Conservation (phyloP, 2,113 vertebrate genomes). For the Nansenia antarctica region DNA sequence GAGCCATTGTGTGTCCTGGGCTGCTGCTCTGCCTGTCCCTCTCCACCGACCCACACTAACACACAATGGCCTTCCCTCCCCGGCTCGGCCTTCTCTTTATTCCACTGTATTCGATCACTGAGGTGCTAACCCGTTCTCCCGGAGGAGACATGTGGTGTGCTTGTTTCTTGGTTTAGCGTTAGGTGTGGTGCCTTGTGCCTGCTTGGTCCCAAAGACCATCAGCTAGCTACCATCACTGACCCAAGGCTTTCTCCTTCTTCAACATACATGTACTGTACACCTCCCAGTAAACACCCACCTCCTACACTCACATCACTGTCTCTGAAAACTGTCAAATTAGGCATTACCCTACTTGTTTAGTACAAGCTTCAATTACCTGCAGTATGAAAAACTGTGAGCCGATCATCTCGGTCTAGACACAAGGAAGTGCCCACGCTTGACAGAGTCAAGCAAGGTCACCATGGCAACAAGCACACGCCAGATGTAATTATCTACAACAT, state of each 20-base stretch:
- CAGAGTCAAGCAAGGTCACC: neutral
- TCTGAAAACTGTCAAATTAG: too few relatives aligned
- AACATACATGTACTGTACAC: too few relatives aligned
- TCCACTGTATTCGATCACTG: neutral
- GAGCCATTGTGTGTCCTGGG: conserved; percentile 3
- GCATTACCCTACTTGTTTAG: too few relatives aligned
- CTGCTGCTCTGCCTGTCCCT: neutral
- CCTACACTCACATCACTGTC: too few relatives aligned
- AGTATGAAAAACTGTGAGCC: neutral
- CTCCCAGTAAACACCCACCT: too few relatives aligned
- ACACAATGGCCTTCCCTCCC: neutral
- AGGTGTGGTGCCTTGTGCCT: neutral
- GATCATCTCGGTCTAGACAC: neutral
- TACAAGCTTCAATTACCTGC: neutral
- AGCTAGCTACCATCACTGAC: too few relatives aligned
- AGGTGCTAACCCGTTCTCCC: too few relatives aligned
- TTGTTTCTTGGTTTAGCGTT: neutral
- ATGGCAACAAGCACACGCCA: neutral
- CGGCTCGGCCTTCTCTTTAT: neutral
- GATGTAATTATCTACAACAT: neutral
- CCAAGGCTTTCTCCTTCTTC: too few relatives aligned
- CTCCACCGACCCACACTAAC: neutral
- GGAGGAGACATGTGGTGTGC: neutral
- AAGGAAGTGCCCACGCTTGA: neutral
- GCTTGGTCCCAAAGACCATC: too few relatives aligned